These are phyloP conservation scores for Pavo muticus DNA, from an alignment of 2,113 vertebrate species.

Conservation along the genomic window DNA sequence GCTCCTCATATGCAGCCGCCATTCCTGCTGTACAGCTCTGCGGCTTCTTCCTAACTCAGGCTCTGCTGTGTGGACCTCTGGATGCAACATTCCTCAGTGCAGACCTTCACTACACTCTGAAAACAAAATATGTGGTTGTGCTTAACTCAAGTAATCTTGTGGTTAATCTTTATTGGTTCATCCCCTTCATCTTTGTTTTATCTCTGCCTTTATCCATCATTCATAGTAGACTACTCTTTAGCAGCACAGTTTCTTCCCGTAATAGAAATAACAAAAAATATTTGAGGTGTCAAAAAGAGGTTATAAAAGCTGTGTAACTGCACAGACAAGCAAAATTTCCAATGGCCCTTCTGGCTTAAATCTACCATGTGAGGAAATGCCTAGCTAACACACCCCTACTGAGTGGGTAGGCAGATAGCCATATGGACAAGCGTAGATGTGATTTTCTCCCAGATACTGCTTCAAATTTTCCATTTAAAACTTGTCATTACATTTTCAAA, in stretches of 20 bases:
- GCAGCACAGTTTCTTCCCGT: not conserved
- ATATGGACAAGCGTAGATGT: not conserved
- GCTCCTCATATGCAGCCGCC: not conserved
- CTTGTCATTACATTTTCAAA: constrained; percentile 22
- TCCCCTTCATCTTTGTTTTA: not conserved
- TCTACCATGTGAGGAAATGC: not conserved
- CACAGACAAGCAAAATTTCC: not conserved
- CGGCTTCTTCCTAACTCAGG: not conserved
- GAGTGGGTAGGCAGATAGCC: not conserved
- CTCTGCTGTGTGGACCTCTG: not conserved
- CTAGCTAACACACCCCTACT: not conserved
- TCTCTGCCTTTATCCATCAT: not conserved
- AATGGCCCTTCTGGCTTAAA: not conserved
- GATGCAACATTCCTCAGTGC: not conserved
- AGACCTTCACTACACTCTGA: not conserved
- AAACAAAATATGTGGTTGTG: not conserved
- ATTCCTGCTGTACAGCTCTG: not conserved
- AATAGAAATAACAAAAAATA: not conserved
- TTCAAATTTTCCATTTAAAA: constrained; percentile 20
- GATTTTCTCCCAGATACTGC: not conserved
- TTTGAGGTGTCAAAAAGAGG: not conserved
- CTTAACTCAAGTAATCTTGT: not conserved
- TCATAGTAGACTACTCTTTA: not conserved
- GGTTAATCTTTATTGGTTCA: not conserved
- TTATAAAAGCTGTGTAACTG: not conserved